Evolutionary conservation across 23 tunicate genomes (phyloP).

Genomic region (Ascidia mentula): DNA sequence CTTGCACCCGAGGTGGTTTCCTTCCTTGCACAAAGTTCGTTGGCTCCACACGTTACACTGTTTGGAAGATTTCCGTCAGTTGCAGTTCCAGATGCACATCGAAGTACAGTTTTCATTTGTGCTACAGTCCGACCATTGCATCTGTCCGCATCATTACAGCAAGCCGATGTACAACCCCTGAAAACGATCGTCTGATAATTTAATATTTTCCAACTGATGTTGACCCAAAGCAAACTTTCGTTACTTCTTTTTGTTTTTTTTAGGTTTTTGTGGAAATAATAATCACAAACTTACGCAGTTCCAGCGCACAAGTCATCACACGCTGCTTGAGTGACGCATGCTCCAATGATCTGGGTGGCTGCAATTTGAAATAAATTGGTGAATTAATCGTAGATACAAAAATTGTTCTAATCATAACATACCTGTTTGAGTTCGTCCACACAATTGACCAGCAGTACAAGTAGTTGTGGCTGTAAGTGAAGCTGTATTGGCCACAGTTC

Average conservation of each 20-base stretch:
- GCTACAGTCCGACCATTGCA: not conserved
- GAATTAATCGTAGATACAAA: too few species aligned
- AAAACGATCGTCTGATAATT: too few species aligned
- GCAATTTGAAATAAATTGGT: too few species aligned
- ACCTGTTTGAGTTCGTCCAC: not conserved
- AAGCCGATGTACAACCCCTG: not conserved
- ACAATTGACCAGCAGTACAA: not conserved
- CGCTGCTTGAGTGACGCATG: not conserved
- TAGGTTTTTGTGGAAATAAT: too few species aligned
- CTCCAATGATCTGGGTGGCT: not conserved
- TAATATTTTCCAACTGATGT: too few species aligned
- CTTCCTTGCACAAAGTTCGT: slow-evolving; percentile 5
- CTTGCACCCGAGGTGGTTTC: not conserved
- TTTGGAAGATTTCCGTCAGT: not conserved
- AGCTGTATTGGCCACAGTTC: not conserved
- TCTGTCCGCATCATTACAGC: not conserved
- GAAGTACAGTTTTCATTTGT: not conserved
- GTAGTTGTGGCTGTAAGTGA: not conserved
- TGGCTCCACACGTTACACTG: not conserved
- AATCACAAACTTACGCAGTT: not conserved
- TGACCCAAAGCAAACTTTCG: too few species aligned
- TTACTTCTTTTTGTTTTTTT: too few species aligned
- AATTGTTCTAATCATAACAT: too few species aligned
- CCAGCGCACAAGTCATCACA: not conserved
- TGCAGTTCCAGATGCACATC: not conserved